Percentiles rank a stretch among this genome's conserved stretches.
phyloP scores from a whole-genome alignment of 2,888 invertebrate species.

The Nomada flava region DNA sequence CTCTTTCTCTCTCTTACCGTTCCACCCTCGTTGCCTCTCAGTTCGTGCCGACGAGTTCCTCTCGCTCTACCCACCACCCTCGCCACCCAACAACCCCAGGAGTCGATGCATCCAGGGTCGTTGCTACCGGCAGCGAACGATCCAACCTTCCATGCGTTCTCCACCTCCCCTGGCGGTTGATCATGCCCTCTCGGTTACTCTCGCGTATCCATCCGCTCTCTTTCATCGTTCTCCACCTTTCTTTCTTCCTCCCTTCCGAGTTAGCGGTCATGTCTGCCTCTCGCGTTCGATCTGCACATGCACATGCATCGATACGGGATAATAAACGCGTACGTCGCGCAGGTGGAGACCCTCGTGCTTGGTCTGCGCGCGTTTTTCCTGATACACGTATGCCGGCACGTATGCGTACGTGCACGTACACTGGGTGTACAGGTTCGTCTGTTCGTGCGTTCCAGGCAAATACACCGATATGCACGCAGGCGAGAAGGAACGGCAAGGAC shows the following conservation, averaged over 20 bases:
- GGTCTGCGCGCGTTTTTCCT: background rate
- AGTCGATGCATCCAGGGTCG: constrained; percentile 84
- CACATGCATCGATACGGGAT: constrained; percentile 61
- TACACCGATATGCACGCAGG: constrained; percentile 42
- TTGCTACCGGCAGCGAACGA: constrained; percentile 84
- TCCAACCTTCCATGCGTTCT: constrained; percentile 78
- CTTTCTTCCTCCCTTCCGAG: constrained; percentile 24
- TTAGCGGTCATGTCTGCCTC: constrained; percentile 50
- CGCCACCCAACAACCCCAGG: constrained; percentile 82
- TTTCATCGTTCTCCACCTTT: background rate
- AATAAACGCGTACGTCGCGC: constrained; percentile 40
- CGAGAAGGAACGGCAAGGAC: constrained; percentile 37
- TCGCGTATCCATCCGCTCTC: background rate
- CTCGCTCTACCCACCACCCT: constrained; percentile 76
- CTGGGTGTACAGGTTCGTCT: constrained; percentile 11
- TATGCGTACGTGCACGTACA: constrained; percentile 16
- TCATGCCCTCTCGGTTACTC: constrained; percentile 30
- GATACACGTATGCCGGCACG: background rate
- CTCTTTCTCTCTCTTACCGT: constrained; percentile 49
- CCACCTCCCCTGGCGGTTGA: constrained; percentile 24
- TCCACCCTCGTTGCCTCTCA: constrained; percentile 38
- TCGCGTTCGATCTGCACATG: constrained; percentile 44
- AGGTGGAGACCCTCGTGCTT: constrained; percentile 28
- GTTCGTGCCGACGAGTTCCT: constrained; percentile 55
- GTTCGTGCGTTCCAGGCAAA: constrained; percentile 31